Base-by-base conservation (phyloP, 2,888 invertebrate genomes). In the Chymomyza amoena region DNA sequence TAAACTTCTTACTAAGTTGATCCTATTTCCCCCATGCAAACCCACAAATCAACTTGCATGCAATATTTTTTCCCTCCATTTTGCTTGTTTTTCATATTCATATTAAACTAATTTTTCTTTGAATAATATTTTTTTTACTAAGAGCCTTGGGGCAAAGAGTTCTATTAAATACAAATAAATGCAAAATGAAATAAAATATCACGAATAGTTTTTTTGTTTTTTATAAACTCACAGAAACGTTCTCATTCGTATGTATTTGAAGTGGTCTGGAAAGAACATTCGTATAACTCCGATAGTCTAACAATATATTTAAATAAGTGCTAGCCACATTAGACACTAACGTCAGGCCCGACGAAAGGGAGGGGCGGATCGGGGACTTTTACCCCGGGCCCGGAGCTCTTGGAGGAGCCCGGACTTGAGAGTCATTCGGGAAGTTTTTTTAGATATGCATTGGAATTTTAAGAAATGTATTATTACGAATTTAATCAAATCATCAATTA, bases 121-220 rank as follows among this genome's bases (percentile, higher is more conserved):
- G 59, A 72, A 65, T 2, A 25, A 16, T 61, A 54, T 45, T 67
- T 72, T 56, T 62, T 67, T 59, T 9, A 66, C 61, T 32, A 32
- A 62, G 62, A 39, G 54, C 65, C 67, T 65, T 64, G 75, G 63
- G 73, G 61, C 68, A 77, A 80, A n/a, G n/a, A n/a, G n/a, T 7
- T 32, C 32, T 7, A 76, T 84, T 79, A 84, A 81, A 76, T 82
- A 72, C 75, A 77, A 70, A 80, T 61, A 77, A 70, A 80, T 61
- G 18, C 39, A 50, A 68, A 75, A 76, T 84, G 79, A 76, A 89
- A 86, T 82, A 77, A 84, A 79, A 81, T 78, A 76, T 73, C 70
- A 45, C 13, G 13, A 45, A 13, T 4, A 45, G 13, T 10, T 13
- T 45, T 39, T 45, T 10, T 4, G 0, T 13, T 13, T 45, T 45